These are phyloP conservation scores for Rousettus madagascariensis DNA, from an alignment of 2,797 vertebrate genomes.

Conservation along the genomic window DNA sequence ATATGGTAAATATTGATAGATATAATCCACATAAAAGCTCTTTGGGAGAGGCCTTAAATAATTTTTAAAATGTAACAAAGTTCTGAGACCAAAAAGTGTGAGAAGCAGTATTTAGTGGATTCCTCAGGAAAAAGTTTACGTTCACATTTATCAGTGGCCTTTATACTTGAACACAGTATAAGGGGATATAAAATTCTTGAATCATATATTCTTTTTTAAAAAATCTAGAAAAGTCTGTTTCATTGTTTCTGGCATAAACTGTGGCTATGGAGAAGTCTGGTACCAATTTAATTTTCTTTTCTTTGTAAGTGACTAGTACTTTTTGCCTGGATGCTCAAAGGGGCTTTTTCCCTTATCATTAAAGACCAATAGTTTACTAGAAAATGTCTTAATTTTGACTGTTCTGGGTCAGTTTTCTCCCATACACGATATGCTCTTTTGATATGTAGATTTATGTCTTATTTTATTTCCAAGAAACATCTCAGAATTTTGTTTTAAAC, in stretches of 20 bases:
- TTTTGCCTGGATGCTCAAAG: not conserved
- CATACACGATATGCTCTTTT: not conserved
- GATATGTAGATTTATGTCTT: not conserved
- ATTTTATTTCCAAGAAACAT: constrained; percentile 1
- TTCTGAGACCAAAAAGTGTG: not conserved
- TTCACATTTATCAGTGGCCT: not conserved
- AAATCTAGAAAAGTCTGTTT: not conserved
- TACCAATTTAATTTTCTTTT: not conserved
- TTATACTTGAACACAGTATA: not conserved
- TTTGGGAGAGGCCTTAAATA: not conserved
- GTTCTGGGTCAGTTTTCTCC: not conserved
- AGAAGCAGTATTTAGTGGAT: not conserved
- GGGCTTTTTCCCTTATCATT: not conserved
- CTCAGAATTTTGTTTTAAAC: not conserved
- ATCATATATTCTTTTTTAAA: not conserved
- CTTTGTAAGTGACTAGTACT: not conserved
- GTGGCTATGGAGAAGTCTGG: not conserved
- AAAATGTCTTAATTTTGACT: not conserved
- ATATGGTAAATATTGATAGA: not conserved
- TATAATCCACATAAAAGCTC: not conserved
- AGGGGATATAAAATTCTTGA: not conserved
- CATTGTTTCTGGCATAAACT: not conserved
- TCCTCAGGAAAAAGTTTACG: not conserved
- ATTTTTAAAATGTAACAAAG: not conserved
- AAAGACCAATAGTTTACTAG: not conserved